These are phyloP conservation scores for Trichomycterus rosablanca DNA, from an alignment of 2,113 vertebrate genomes.

Conservation along the genomic window DNA sequence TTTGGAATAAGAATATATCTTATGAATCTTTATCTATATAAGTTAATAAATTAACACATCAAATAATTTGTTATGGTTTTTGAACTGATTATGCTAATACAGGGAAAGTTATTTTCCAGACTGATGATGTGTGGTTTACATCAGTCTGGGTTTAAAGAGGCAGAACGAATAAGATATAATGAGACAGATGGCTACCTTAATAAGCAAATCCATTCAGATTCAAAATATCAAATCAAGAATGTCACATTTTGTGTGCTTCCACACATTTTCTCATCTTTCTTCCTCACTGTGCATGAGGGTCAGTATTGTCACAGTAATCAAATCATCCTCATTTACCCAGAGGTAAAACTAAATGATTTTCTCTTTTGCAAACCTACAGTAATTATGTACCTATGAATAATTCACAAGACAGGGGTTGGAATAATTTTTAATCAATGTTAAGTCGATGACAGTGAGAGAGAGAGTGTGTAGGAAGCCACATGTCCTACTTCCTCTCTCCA, in stretches of 20 bases:
- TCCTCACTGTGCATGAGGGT: conserved; percentile 34
- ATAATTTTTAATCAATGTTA: conserved; percentile 53
- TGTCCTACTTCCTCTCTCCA: conserved; percentile 26
- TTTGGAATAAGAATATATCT: too few species aligned
- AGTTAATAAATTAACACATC: too few species aligned
- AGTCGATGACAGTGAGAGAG: conserved; percentile 14
- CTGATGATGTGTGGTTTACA: too few species aligned
- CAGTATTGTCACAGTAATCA: conserved; percentile 43
- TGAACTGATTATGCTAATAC: too few species aligned
- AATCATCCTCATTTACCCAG: conserved; percentile 51
- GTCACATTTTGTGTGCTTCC: conserved; percentile 34
- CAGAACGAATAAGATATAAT: conserved; percentile 20
- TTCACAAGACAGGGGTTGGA: conserved; percentile 45
- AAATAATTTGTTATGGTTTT: too few species aligned
- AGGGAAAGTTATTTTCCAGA: too few species aligned
- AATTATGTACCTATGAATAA: conserved; percentile 54
- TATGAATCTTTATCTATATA: too few species aligned
- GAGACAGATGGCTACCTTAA: conserved; percentile 58
- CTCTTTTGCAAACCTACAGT: conserved; percentile 38
- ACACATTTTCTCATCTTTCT: conserved; percentile 15
- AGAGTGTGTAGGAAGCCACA: conserved; percentile 20
- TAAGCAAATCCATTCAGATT: conserved; percentile 63
- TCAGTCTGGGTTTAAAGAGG: conserved; percentile 15
- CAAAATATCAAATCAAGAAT: conserved; percentile 61
- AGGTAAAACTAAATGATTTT: conserved; percentile 51